Conservation (phyloP, 2,888 invertebrate genomes). For the Crocallis elinguaria region DNA sequence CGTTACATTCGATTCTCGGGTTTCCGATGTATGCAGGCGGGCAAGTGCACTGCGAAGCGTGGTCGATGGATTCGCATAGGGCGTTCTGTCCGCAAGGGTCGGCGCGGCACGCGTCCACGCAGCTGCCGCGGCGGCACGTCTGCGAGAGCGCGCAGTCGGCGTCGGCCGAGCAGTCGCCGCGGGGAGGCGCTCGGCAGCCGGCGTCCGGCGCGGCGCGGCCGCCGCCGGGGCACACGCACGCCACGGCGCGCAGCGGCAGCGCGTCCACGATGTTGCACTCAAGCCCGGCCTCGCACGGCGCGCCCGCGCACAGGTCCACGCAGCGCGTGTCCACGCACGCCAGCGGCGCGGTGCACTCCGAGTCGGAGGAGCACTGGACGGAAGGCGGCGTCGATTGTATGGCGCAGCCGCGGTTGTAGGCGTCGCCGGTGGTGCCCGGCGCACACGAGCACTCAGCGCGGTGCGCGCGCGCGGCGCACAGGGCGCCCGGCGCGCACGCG, state of each 20-base stretch:
- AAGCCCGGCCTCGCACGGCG: slow-evolving; percentile 91
- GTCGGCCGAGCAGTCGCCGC: slow-evolving; percentile 88
- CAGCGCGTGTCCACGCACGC: slow-evolving; percentile 92
- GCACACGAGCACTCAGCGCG: slow-evolving; percentile 92
- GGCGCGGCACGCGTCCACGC: slow-evolving; percentile 91
- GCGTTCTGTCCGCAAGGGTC: slow-evolving; percentile 93
- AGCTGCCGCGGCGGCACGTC: slow-evolving; percentile 90
- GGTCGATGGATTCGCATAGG: slow-evolving; percentile 90
- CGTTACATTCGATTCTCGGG: slow-evolving; percentile 90
- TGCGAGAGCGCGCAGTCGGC: slow-evolving; percentile 90
- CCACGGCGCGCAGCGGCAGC: slow-evolving; percentile 91
- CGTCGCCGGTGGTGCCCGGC: slow-evolving; percentile 91
- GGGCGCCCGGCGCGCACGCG: slow-evolving; percentile 91
- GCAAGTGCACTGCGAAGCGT: slow-evolving; percentile 91
- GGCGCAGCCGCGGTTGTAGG: slow-evolving; percentile 85
- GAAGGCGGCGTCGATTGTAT: slow-evolving; percentile 43
- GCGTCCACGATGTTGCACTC: slow-evolving; percentile 92
- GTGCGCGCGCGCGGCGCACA: slow-evolving; percentile 90
- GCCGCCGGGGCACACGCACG: slow-evolving; percentile 94
- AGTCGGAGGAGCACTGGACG: slow-evolving; percentile 89
- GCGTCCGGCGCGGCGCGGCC: slow-evolving; percentile 90
- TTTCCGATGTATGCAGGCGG: slow-evolving; percentile 91
- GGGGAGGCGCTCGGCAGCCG: slow-evolving; percentile 87
- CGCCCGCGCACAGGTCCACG: slow-evolving; percentile 90
- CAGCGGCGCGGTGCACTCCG: slow-evolving; percentile 89